phyloP scores from a whole-genome alignment of 2,888 invertebrate genomes.

The Dysmachus trigonus region DNA sequence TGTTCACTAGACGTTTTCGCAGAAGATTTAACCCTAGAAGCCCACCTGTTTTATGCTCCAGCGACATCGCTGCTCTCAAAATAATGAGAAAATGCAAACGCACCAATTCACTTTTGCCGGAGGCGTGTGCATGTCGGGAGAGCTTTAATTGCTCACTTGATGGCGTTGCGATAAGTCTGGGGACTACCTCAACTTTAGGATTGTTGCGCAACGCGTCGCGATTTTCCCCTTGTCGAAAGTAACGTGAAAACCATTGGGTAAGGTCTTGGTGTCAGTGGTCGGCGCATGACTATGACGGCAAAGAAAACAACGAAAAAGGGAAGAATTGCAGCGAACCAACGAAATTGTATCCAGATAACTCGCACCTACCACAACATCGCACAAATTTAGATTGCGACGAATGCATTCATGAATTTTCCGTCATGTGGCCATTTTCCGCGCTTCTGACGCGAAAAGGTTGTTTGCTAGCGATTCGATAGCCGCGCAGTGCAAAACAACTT shows the following conservation, averaged over 20 bases:
- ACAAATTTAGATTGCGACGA: not conserved
- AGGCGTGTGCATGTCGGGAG: not conserved
- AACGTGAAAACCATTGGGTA: constrained; percentile 3
- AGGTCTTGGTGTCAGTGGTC: not conserved
- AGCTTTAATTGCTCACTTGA: not conserved
- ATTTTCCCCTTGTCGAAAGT: not conserved
- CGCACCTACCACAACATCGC: not conserved
- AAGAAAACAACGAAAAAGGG: not conserved
- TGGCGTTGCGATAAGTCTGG: not conserved
- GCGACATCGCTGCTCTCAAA: not conserved
- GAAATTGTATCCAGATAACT: not conserved
- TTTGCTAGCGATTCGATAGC: not conserved
- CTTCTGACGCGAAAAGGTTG: not conserved
- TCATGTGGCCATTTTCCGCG: not conserved
- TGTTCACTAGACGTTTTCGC: not conserved
- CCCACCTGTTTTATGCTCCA: not conserved
- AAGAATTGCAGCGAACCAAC: not conserved
- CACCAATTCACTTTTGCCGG: no score
- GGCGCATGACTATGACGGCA: not conserved
- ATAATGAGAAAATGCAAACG: constrained; percentile 10
- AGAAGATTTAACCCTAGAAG: not conserved
- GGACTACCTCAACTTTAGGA: not conserved
- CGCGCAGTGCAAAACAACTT: not conserved
- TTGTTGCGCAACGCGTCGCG: constrained; percentile 26
- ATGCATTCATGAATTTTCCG: not conserved